Base-by-base conservation (phyloP, 2,888 invertebrate genomes). In the Hypsopygia costalis region DNA sequence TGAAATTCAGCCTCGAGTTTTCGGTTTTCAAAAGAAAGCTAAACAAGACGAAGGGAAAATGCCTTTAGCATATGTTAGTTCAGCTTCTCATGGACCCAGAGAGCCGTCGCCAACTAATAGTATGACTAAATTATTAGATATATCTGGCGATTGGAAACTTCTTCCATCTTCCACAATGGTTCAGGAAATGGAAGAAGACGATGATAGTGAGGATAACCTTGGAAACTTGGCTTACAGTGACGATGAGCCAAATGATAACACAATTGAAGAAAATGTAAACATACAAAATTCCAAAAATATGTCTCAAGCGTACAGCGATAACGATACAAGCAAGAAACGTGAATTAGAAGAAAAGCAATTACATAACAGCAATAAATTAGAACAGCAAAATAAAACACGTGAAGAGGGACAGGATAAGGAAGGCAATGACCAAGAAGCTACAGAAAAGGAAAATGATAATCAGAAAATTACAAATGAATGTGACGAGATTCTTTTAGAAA, bases 151-250 rank as follows among this genome's bases (percentile, higher is more conserved):
- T 27, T 83, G 85, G 80, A 72, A 65, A 38, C 61, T 69, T 8
- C 47, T 89, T 6, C 85, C 88, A 16, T 89, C 88, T 11, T 89
- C 89, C 5, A 89, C 89, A 25, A 79, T 88, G 81, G 67, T 88
- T 39, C 87, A 79, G 20, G 25, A 25, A 25, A 25, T 25, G 25
- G 33, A 34, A 34, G 10, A 4, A 21, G 33, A 34, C n/a, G 34
- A 34, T 1, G 6, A 34, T 10, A 34, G 16, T 20, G 9, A 21
- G n/a, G 21, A 21, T n/a, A 32, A 16, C 9, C 9, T 25, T 25
- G 5, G 25, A 4, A n/a, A 4, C 6, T 10, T 34, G 34, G 9
- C 8, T 7, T 32, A 32, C 11, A 32, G 32, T 32, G 32, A 32
- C n/a, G 32, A 32, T 1, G 32, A 32, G 16, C 16, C 12, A 1